These are phyloP conservation scores for Philotrypesis tridentata DNA, from an alignment of 1,140 invertebrate species.

Conservation along the genomic window DNA sequence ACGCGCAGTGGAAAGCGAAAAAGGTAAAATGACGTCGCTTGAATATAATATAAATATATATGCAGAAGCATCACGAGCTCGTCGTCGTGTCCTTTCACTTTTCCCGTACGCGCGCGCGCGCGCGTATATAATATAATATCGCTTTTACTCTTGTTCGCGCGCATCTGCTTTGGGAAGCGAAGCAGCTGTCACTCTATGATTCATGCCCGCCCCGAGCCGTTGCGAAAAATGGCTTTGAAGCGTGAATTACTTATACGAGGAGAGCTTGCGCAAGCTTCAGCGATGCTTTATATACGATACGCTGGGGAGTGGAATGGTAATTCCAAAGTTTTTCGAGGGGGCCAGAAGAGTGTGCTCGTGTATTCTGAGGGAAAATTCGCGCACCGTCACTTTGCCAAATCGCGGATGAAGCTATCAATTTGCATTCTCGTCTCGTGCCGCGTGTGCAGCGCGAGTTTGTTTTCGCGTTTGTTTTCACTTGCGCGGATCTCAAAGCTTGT, in stretches of 20 bases:
- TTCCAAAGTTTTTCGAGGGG: no score
- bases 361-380: background rate
- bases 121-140: background rate
- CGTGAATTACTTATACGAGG: background rate
- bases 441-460: background rate
- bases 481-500: no score
- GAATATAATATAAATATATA: background rate
- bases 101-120: no score
- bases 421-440: background rate
- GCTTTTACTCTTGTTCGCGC: background rate
- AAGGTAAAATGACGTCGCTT: background rate
- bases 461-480: no score
- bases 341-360: no score
- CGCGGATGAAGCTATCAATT: background rate
- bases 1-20: no score
- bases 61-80: no score
- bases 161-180: background rate
- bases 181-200: background rate
- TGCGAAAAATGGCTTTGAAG: background rate
- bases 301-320: no score
- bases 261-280: no score
- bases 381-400: background rate
- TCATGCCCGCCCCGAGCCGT: background rate
- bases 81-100: background rate
- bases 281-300: no score